Base-by-base conservation (phyloP, 2,888 invertebrate genomes). In the Melanostoma scalare region DNA sequence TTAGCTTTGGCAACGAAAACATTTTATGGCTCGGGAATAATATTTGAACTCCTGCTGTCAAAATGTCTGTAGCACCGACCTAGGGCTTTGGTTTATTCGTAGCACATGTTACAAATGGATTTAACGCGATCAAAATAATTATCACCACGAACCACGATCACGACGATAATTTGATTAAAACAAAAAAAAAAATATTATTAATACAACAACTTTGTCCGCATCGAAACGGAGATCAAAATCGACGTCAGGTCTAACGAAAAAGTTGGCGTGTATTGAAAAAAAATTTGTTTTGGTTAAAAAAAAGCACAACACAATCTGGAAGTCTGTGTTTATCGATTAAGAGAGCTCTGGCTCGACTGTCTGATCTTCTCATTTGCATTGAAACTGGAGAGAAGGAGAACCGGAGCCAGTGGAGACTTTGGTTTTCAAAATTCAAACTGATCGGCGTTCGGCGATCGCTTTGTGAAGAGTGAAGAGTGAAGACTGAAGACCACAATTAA, bases 21-120 rank as follows among this genome's bases (percentile, higher is more conserved):
- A 80, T 80, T 63, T 69, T 74, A 52, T 73, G 60, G 40, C 46
- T 61, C 20, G 8, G 40, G 30, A 60, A 60, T 40, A 73, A 48
- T 20, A 55, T 63, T 3, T 35, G 3, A 33, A 60, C 56, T 71
- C 20, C 52, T 36, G 60, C 33, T 58, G 58, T 77, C 77, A 60
- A 42, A 58, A 58, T 36, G 9, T 20, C 20, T 20, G 20, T 48
- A 6, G 56, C n/a, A n/a, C n/a, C 20, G 44, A 20, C 33, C 44
- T 44, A 20, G 5, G 40, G 42, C 8, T 63, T 44, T 6, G 9
- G 4, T 10, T 10, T 44, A 44, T 61, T 6, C 6, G 20, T 3
- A 33, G 68, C n/a, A 31, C 61, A 74, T 73, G 67, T 53, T 53
- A 73, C 46, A 73, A 20, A 67, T 44, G 30, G 10, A 42, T 42